Evolutionary conservation across 2,113 vertebrate species (phyloP).

Genomic region (Peucedramus taeniatus): DNA sequence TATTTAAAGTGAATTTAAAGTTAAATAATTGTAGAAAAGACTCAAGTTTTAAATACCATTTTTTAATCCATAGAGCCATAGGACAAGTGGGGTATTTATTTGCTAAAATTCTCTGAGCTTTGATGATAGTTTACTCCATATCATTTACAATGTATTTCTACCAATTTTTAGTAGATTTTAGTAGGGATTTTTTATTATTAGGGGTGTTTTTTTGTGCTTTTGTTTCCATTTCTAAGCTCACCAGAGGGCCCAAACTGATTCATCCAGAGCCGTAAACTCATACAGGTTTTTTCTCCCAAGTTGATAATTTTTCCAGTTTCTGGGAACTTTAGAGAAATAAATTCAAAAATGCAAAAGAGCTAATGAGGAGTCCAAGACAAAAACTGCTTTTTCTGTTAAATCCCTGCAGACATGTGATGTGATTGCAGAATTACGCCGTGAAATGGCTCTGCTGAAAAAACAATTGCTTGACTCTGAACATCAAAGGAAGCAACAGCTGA

Average conservation of each 20-base stretch:
- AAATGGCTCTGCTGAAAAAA: slow-evolving; percentile 74
- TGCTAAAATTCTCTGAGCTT: background rate
- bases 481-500: slow-evolving; percentile 76
- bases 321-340: background rate
- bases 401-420: slow-evolving; percentile 75
- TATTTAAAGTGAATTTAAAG: background rate
- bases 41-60: background rate
- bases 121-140: background rate
- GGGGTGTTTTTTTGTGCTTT: background rate
- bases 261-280: background rate
- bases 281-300: background rate
- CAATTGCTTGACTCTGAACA: slow-evolving; percentile 80
- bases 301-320: background rate
- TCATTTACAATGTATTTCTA: background rate
- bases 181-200: background rate
- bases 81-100: background rate
- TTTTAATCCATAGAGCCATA: background rate
- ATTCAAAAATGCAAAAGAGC: background rate
- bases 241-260: accelerated
- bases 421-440: slow-evolving; percentile 79
- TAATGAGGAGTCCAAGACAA: background rate
- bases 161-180: background rate
- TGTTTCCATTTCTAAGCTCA: background rate
- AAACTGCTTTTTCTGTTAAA: background rate
- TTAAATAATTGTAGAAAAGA: background rate